Percentiles rank a stretch among this genome's conserved stretches.
Conservation (phyloP, 2,113 vertebrate genomes). For the Tursiops truncatus region DNA sequence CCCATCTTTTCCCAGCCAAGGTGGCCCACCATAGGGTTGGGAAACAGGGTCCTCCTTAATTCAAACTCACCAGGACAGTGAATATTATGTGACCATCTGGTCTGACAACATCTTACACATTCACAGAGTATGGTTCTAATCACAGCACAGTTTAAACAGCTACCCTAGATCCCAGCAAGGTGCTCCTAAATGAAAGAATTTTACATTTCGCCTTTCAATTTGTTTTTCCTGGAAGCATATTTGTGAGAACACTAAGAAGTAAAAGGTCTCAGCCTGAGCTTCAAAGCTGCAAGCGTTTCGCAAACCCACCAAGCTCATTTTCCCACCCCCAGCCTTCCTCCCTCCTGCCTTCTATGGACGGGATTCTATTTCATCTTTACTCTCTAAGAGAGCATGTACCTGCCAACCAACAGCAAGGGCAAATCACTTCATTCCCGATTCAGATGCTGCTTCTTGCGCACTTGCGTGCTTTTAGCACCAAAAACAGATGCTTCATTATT, state of each 20-base stretch:
- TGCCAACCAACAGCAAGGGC: background rate
- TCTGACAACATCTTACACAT: slow-evolving; percentile 26
- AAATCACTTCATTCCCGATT: background rate
- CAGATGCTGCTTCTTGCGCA: background rate
- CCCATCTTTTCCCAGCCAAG: background rate
- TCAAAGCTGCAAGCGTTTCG: background rate
- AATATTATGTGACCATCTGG: slow-evolving; percentile 26
- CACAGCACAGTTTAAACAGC: slow-evolving; percentile 17
- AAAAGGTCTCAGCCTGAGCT: slow-evolving; percentile 24
- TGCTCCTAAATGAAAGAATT: slow-evolving; percentile 61
- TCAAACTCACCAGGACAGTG: slow-evolving; percentile 24
- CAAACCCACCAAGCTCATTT: background rate
- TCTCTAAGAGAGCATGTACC: background rate
- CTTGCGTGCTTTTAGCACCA: slow-evolving; percentile 9
- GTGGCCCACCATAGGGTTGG: background rate
- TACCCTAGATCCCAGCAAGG: slow-evolving; percentile 59
- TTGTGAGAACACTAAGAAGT: slow-evolving; percentile 49
- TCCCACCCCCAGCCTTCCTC: background rate
- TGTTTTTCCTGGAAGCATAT: slow-evolving; percentile 66
- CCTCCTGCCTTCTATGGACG: background rate
- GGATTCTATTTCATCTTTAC: background rate
- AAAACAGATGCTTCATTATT: background rate
- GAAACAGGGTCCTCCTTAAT: background rate
- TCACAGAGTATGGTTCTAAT: slow-evolving; percentile 59
- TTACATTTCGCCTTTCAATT: slow-evolving; percentile 50